A percentile compares a stretch with the other conserved stretches of the same genome.
These are phyloP conservation scores for Allolobophora icterica DNA, from an alignment of 2,888 invertebrate genomes.

Conservation along the genomic window DNA sequence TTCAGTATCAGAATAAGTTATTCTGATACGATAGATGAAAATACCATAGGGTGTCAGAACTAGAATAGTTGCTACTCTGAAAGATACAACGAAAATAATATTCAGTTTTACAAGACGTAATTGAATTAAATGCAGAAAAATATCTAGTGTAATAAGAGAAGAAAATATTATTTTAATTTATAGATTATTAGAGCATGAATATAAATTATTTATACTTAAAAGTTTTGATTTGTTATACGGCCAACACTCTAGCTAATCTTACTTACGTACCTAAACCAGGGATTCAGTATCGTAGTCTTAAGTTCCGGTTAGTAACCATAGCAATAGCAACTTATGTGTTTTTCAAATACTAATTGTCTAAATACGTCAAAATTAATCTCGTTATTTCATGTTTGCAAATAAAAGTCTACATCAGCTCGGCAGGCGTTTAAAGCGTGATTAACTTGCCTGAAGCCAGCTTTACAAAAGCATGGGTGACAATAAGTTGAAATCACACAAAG, in stretches of 20 bases:
- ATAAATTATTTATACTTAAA: neutral
- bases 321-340: neutral
- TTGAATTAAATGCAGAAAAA: neutral
- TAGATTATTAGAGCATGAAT: neutral
- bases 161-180: neutral
- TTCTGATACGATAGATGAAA: too few relatives aligned
- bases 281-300: neutral
- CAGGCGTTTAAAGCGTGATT: neutral
- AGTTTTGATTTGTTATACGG: neutral
- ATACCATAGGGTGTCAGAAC: too few relatives aligned
- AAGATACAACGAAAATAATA: neutral
- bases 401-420: neutral
- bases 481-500: neutral
- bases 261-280: neutral
- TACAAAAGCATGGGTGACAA: slow-evolving; percentile 2
- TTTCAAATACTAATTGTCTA: neutral
- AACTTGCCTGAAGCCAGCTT: neutral
- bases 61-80: neutral
- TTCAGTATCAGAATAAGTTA: too few relatives aligned
- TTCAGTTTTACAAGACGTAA: neutral
- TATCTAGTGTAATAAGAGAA: neutral
- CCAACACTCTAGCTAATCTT: neutral
- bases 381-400: neutral
- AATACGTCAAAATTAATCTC: neutral
- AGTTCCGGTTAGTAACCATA: neutral